Conservation (phyloP, 2,113 vertebrate species). For the Porphyrio hochstetteri region DNA sequence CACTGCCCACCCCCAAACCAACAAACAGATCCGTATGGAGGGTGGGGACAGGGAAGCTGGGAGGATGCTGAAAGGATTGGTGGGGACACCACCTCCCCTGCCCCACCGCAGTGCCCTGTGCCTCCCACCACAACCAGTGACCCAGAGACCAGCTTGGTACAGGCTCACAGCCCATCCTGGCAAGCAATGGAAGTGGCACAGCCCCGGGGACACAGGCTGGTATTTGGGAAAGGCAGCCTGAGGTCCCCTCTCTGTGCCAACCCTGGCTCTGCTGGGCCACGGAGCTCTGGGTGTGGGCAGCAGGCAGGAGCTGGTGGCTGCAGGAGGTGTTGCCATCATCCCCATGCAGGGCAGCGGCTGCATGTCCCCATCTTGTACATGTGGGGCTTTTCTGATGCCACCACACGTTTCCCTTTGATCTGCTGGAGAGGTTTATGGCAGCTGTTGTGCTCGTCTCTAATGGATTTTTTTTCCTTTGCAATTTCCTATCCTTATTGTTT, state of each 20-base stretch:
- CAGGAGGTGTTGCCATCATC: not conserved
- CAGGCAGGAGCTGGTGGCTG: not conserved
- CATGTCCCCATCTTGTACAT: rapidly evolving
- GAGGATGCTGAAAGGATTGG: not conserved
- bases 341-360: rapidly evolving
- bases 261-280: rapidly evolving
- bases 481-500: not conserved
- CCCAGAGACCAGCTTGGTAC: not conserved
- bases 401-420: rapidly evolving
- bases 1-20: not conserved
- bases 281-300: rapidly evolving
- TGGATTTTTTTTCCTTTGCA: not conserved
- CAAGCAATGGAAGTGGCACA: rapidly evolving
- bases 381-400: not conserved
- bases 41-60: not conserved
- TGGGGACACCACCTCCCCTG: not conserved
- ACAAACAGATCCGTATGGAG: rapidly evolving
- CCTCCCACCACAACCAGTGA: not conserved
- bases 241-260: not conserved
- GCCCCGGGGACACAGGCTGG: not conserved
- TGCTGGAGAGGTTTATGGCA: not conserved
- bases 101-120: rapidly evolving
- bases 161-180: not conserved
- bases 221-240: not conserved
- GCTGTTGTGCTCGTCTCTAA: not conserved